Evolutionary conservation across 2,888 invertebrate genomes (phyloP).

Genomic region (Stenodera caucasica): DNA sequence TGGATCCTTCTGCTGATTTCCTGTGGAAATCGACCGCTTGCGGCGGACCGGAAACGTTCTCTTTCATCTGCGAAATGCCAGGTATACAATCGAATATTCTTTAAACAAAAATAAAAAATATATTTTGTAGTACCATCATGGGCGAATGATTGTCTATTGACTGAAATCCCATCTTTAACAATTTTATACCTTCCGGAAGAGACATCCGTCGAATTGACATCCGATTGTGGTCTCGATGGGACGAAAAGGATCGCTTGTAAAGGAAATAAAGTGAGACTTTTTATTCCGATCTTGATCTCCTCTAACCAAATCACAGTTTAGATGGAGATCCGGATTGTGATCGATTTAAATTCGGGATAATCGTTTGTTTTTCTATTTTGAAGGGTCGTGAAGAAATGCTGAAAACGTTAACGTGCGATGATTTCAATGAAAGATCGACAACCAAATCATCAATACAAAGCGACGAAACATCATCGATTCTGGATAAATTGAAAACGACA

Average conservation of each 20-base stretch:
- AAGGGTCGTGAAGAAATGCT: conserved; percentile 67
- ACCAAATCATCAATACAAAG: conserved; percentile 23
- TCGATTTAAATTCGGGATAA: neutral
- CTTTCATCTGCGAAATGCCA: conserved; percentile 79
- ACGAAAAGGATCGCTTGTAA: conserved; percentile 73
- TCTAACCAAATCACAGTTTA: neutral
- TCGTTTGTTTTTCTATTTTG: conserved; percentile 33
- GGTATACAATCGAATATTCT: conserved; percentile 56
- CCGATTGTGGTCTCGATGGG: conserved; percentile 75
- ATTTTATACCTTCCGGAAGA: conserved; percentile 76
- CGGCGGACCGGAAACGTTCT: conserved; percentile 75
- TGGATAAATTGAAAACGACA: conserved; percentile 34
- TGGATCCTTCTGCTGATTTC: conserved; percentile 75
- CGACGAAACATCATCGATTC: conserved; percentile 25
- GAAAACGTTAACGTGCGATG: conserved; percentile 61
- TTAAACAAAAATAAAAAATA: neutral
- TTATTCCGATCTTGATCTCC: conserved; percentile 5
- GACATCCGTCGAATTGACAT: conserved; percentile 73
- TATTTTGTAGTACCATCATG: conserved; percentile 67
- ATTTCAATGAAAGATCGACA: conserved; percentile 44
- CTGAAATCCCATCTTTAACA: conserved; percentile 72
- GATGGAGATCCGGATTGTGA: neutral
- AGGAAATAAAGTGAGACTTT: conserved; percentile 70
- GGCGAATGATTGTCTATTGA: conserved; percentile 75
- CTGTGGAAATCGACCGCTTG: conserved; percentile 76